Percentiles rank a stretch among this genome's conserved stretches.
phyloP scores from a whole-genome alignment of 2,797 vertebrate genomes.

The Bryconaethiops microstoma region DNA sequence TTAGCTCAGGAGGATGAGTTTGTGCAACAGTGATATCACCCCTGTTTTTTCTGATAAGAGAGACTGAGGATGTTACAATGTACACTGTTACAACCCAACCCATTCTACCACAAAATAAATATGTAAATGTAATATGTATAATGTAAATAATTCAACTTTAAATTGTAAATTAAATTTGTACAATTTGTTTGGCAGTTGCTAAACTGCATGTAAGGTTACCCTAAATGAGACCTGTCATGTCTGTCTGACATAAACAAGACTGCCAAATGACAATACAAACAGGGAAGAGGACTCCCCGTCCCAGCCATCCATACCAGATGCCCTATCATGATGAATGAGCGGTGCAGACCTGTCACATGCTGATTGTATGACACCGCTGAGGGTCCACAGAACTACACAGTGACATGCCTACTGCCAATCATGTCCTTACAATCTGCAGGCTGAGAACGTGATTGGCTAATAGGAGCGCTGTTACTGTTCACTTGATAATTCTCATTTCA shows the following conservation, averaged over 20 bases:
- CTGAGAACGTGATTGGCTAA: constrained; percentile 38
- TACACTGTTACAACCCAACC: too few relatives aligned
- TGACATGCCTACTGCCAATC: constrained; percentile 41
- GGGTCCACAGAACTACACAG: constrained; percentile 57
- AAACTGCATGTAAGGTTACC: background rate
- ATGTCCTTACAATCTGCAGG: constrained; percentile 40
- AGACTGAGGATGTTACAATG: too few relatives aligned
- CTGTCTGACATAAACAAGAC: constrained; percentile 41
- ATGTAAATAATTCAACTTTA: background rate
- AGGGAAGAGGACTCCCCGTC: constrained; percentile 68
- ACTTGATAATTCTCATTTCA: constrained; percentile 55
- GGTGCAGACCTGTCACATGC: constrained; percentile 61
- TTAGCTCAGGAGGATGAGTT: too few relatives aligned
- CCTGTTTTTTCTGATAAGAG: too few relatives aligned
- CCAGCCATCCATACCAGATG: constrained; percentile 64
- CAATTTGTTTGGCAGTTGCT: background rate
- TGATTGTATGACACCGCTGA: constrained; percentile 67
- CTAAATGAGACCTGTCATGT: background rate
- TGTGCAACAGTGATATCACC: too few relatives aligned
- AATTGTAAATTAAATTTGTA: background rate
- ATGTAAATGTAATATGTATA: too few relatives aligned
- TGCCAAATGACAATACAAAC: constrained; percentile 69
- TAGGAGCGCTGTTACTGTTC: constrained; percentile 22
- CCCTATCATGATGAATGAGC: constrained; percentile 73
- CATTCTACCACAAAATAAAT: background rate